Base-by-base conservation (phyloP, 35 echinoderm and acorn worm genomes). In the Strongylocentrotus purpuratus region DNA sequence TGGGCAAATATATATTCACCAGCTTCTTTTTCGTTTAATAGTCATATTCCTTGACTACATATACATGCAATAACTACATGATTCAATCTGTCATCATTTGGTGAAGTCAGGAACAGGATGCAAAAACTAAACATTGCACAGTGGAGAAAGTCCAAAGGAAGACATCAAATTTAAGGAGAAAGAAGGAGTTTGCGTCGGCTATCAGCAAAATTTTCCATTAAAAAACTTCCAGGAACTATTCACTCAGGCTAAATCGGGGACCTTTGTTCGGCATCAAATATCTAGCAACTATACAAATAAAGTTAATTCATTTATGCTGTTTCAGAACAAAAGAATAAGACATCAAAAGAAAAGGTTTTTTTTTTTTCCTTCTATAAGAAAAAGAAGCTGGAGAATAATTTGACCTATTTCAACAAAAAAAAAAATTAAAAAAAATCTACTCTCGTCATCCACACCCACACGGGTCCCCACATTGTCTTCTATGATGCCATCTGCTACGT, bases 401-500 rank as follows among this genome's bases (percentile, higher is more conserved):
- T 28, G 7, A 78, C 18, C 52, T 78, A 78, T 78, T 78, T 78
- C 22, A 28, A 78, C 65, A 78, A 28, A 78, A 78, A 78, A 20
- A 25, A 71, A 71, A 71, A 71, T 25, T 25, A 78, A n/a, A 78
- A 14, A 12, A 59, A 2, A 17, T 78, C 20, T 28, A 78, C 45
- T 50, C 13, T 31, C 31, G 91, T 93, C 91, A 93, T 32, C 91
- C 92, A 50, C 97, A 97, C 4, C 86, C 59, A 87, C 98, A 99
- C 85, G 98, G 98, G 94, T 99, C 88, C 17, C 70, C 61, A 92
- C 98, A 97, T 45, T 96, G 52, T 20, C 52, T 88, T 94, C 93
- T 95, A 85, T 99, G 96, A 20, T 87, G 46, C 98, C 98, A 99
- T 47, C 95, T 61, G 2, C 47, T 86, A n/a, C 88, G 95, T n/a